Conservation (phyloP, 2,797 vertebrate genomes). For the Gorsachius magnificus region DNA sequence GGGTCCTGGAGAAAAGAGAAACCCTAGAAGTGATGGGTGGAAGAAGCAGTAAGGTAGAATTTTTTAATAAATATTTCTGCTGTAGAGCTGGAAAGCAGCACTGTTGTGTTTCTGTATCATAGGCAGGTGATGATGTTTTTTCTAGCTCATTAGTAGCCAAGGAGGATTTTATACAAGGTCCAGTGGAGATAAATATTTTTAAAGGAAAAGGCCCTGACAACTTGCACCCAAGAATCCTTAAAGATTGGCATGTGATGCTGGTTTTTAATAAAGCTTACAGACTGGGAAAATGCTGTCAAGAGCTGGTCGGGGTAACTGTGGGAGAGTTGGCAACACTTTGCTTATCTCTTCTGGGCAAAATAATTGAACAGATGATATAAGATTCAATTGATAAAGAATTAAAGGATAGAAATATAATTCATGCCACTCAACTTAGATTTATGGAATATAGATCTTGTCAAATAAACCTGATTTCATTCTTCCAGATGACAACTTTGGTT, state of each 20-base stretch:
- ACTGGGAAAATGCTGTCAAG: not conserved
- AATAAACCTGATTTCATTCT: constrained; percentile 55
- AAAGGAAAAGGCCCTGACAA: not conserved
- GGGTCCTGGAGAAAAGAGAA: not conserved
- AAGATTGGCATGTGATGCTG: not conserved
- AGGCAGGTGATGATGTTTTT: not conserved
- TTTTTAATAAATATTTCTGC: not conserved
- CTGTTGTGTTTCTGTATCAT: not conserved
- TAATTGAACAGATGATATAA: not conserved
- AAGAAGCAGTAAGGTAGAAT: not conserved
- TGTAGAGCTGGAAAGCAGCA: not conserved
- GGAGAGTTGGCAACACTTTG: not conserved
- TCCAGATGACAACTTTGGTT: constrained; percentile 24
- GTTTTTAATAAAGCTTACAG: not conserved
- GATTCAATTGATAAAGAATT: constrained; percentile 38
- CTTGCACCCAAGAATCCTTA: not conserved
- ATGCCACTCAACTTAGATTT: constrained; percentile 28
- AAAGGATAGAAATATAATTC: constrained; percentile 33
- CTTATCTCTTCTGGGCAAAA: not conserved
- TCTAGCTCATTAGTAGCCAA: not conserved
- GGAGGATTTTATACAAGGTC: not conserved
- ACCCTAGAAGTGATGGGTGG: not conserved
- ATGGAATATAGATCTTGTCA: constrained; percentile 58
- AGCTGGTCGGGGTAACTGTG: not conserved
- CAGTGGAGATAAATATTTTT: not conserved